These are phyloP conservation scores for Lepisosteus oculatus DNA, from an alignment of 2,113 vertebrate genomes.

Conservation along the genomic window DNA sequence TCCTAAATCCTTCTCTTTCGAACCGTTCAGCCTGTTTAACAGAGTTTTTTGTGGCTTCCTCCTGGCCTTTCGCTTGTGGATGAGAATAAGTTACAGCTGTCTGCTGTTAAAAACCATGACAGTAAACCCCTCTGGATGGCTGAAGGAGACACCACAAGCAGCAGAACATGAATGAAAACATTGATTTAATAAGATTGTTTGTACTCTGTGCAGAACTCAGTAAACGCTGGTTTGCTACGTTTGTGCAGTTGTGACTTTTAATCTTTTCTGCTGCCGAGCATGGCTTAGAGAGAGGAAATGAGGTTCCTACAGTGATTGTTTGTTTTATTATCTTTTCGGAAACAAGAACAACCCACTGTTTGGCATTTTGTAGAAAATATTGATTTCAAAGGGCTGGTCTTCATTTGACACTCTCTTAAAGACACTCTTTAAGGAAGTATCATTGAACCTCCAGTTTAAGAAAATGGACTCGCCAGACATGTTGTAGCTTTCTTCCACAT, in stretches of 20 bases:
- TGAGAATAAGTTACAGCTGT: slow-evolving; percentile 28
- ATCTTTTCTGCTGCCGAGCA: slow-evolving; percentile 38
- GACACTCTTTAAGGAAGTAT: no score
- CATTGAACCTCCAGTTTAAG: no score
- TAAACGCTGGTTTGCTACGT: slow-evolving; percentile 17
- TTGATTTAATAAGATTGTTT: neutral
- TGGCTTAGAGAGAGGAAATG: slow-evolving; percentile 57
- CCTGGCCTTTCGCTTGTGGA: neutral
- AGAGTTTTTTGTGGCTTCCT: neutral
- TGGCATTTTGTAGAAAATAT: slow-evolving; percentile 21
- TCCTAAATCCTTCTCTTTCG: no score
- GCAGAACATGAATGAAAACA: slow-evolving; percentile 3
- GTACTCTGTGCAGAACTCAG: slow-evolving; percentile 2
- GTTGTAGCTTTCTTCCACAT: no score
- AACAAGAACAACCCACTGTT: slow-evolving; percentile 47
- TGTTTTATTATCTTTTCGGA: slow-evolving; percentile 65
- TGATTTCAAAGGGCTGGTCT: slow-evolving; percentile 19
- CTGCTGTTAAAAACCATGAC: slow-evolving; percentile 20
- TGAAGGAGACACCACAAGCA: slow-evolving; percentile 6
- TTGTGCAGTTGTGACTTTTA: slow-evolving; percentile 20
- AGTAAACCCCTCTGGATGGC: slow-evolving; percentile 10
- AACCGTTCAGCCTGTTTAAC: neutral
- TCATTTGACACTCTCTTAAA: slow-evolving; percentile 27
- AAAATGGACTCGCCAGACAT: no score
- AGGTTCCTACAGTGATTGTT: slow-evolving; percentile 57